Evolutionary conservation across 2,888 invertebrate genomes (phyloP), one percentile per base, ranked within the genome.

Genomic region (Hyalella azteca): DNA sequence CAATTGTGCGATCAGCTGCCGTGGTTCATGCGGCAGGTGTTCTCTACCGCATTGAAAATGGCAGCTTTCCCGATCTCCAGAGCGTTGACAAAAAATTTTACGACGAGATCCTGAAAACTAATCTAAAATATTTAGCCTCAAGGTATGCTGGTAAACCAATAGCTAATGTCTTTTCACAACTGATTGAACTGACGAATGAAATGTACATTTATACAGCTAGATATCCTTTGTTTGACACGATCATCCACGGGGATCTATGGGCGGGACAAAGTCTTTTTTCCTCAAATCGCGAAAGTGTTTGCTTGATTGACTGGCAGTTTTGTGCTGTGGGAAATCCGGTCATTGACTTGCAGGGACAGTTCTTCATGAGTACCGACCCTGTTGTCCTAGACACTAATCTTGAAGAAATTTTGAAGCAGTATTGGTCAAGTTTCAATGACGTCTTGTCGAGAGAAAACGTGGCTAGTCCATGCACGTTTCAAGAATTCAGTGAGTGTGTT

Each of bases 301-400:
- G 36, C 66, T 36, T 83, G 41, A 79, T 83, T 32, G 83, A 83
- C 77, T 83, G 83, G 83, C 83, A 83, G 79, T 81, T 81, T 41
- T 79, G 79, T 41, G 45, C 50, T 15, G 29, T 79, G 26, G 76
- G 59, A 29, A 83, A 79, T 40, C 81, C 83, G 1, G 79, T 79
- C 22, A 66, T 50, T 60, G 83, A 83, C 50, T 50, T 83, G 5
- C 76, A 80, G 54, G 77, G 79, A 22, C 78, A 81, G 81, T 77
- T 83, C 59, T 81, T 81, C 60, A 80, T 83, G 81, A 81, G 83
- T 32, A 78, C 77, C 36, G 76, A 80, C 45, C 81, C 81, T 29
- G 7, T 41, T 2, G 40, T 83, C 41, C 36, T 83, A 9, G 77
- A 80, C 36, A 39, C 77, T 3, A 40, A 81, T n/a, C 32, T 82